Conservation (phyloP, 2,888 invertebrate genomes). For the Eumerus sabulonum region DNA sequence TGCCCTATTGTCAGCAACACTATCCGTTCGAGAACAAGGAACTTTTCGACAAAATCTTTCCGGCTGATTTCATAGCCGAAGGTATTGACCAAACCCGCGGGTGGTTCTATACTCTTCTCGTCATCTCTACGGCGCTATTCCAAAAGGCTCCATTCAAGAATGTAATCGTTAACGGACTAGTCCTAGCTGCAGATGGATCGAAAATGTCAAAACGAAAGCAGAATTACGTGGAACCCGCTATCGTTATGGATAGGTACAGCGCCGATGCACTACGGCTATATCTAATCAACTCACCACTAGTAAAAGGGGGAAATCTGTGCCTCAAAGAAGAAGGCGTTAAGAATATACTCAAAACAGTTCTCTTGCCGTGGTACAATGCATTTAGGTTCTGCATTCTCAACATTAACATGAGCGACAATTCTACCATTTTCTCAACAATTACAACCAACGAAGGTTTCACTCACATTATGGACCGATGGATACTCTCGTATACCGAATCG, state of each 20-base stretch:
- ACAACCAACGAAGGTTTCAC: constrained; percentile 79
- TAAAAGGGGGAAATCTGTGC: constrained; percentile 93
- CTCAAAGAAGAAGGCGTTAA: constrained; percentile 97
- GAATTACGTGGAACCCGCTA: constrained; percentile 96
- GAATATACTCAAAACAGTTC: constrained; percentile 95
- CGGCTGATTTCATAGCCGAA: constrained; percentile 94
- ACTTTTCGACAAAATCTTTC: constrained; percentile 86
- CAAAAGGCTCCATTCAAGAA: constrained; percentile 97
- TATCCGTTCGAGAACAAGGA: constrained; percentile 94
- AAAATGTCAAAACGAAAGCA: constrained; percentile 99
- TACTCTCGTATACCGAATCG: constrained; percentile 94
- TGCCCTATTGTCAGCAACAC: constrained; percentile 95
- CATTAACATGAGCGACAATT: constrained; percentile 70
- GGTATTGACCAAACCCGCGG: constrained; percentile 92
- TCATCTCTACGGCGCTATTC: constrained; percentile 94
- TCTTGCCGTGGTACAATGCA: constrained; percentile 93
- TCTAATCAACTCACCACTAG: constrained; percentile 96
- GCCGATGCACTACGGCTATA: constrained; percentile 96
- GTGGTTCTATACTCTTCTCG: constrained; percentile 97
- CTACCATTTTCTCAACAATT: constrained; percentile 59
- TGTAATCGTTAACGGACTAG: constrained; percentile 94
- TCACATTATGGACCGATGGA: constrained; percentile 95
- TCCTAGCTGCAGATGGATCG: constrained; percentile 94
- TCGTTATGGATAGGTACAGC: constrained; percentile 91
- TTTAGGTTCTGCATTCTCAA: constrained; percentile 69